phyloP scores from a whole-genome alignment of 2,113 vertebrate species.

The Ahaetulla prasina region DNA sequence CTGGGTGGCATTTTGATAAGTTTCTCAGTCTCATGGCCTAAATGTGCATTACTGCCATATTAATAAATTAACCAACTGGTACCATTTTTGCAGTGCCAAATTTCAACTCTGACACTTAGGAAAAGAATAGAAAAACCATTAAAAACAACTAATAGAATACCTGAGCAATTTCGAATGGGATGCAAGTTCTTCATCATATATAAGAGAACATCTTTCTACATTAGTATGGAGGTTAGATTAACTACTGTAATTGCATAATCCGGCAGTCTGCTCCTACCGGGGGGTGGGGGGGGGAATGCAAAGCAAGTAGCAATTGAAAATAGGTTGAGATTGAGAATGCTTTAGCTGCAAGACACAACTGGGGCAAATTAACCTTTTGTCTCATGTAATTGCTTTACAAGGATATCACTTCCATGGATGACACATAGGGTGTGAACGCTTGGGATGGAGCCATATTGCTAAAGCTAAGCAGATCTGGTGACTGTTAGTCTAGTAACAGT shows the following conservation, averaged over 20 bases:
- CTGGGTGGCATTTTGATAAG: neutral
- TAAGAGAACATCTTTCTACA: neutral
- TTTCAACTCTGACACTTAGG: neutral
- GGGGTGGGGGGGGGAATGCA: neutral
- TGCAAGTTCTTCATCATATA: neutral
- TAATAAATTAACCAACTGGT: neutral
- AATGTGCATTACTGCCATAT: neutral
- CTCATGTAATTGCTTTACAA: neutral
- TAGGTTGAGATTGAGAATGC: neutral
- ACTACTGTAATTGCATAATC: neutral
- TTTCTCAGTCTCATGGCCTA: neutral
- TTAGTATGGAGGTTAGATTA: neutral
- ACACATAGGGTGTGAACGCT: neutral
- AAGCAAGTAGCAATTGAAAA: neutral
- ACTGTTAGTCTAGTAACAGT: neutral
- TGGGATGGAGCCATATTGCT: neutral
- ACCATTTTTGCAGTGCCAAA: neutral
- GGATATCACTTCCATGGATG: neutral
- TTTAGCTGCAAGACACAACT: neutral
- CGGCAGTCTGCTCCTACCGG: neutral
- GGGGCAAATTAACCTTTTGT: neutral
- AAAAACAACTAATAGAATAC: neutral
- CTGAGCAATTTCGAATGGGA: neutral
- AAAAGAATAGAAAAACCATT: neutral
- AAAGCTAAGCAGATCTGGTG: neutral